Evolutionary conservation across 2,113 vertebrate genomes (phyloP).

Genomic region (Phyllostomus hastatus): DNA sequence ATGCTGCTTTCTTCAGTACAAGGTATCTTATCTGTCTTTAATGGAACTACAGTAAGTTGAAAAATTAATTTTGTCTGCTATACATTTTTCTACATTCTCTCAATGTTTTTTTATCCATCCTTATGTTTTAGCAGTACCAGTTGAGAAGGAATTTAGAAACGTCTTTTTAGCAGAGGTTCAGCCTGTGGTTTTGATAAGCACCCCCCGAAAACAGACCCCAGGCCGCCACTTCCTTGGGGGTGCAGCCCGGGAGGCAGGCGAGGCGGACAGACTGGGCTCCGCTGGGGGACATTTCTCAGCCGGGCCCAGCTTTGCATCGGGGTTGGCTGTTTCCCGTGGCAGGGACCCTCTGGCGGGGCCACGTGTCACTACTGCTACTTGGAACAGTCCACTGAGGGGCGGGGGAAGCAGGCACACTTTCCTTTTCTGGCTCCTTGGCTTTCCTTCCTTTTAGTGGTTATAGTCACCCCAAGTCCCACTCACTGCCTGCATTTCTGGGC

Average conservation of each 20-base stretch:
- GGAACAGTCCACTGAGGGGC: neutral
- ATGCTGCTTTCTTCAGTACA: neutral
- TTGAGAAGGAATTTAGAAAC: neutral
- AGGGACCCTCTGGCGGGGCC: neutral
- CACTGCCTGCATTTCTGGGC: neutral
- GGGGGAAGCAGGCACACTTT: neutral
- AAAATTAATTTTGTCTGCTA: neutral
- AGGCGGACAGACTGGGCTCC: neutral
- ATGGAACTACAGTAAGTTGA: neutral
- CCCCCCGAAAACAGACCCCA: neutral
- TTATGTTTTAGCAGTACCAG: neutral
- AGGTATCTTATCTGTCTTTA: neutral
- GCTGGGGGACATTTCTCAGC: neutral
- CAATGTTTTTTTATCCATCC: neutral
- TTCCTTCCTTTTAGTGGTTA: neutral
- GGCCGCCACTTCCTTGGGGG: neutral
- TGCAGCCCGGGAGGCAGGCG: neutral
- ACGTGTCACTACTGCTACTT: neutral
- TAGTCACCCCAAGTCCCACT: neutral
- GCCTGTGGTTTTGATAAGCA: neutral
- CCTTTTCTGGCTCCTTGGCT: neutral
- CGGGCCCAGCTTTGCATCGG: neutral
- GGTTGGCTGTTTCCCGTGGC: neutral
- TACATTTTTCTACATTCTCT: neutral
- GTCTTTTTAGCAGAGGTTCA: neutral